Base-by-base conservation (phyloP, 2,113 vertebrate species). In the Notarius lentiginosus region DNA sequence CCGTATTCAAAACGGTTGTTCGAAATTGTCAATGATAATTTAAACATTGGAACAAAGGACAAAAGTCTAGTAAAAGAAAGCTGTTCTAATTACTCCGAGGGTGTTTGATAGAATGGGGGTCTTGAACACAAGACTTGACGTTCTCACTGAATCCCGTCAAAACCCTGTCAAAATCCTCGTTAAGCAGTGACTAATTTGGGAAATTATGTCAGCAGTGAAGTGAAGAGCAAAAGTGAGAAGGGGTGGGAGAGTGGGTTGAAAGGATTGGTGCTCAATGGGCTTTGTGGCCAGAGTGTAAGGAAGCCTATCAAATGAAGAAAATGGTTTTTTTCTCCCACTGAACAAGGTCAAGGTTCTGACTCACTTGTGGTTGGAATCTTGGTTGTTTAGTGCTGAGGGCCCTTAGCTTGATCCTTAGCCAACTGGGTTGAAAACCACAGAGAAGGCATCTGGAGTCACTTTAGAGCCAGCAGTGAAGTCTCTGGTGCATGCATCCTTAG, bases 21-120 rank as follows among this genome's bases (percentile, higher is more conserved):
- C 12, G 27, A 95, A 94, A 7, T 92, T 92, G 91, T 92, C 83
- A 94, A 95, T 95, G 95, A 95, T 97, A 98, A 97, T 95, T 95
- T 94, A 94, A 91, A 91, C 93, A 90, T 90, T 89, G 88, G 90
- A 95, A 95, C 95, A 93, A 92, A 92, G 92, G 89, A 94, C 92
- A 94, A 95, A 94, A 93, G 91, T 92, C 93, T 83, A 30, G 93
- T 94, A 95, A 95, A 93, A 93, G 93, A 95, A 94, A 91, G 93
- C 92, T 92, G 93, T 94, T 95, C 93, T 97, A 97, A 97, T 97
- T 97, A 97, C 95, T 95, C 91, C 3, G 73, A 77, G 92, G 95
- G 92, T 94, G 91, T 94, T 91, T 94, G 93, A 95, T 92, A 88
- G 88, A 94, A 92, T 65, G 85, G 90, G 91, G 92, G 92, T 94